phyloP scores from a whole-genome alignment of 92 coral and sea anemone species.

The Heteractis magnifica region DNA sequence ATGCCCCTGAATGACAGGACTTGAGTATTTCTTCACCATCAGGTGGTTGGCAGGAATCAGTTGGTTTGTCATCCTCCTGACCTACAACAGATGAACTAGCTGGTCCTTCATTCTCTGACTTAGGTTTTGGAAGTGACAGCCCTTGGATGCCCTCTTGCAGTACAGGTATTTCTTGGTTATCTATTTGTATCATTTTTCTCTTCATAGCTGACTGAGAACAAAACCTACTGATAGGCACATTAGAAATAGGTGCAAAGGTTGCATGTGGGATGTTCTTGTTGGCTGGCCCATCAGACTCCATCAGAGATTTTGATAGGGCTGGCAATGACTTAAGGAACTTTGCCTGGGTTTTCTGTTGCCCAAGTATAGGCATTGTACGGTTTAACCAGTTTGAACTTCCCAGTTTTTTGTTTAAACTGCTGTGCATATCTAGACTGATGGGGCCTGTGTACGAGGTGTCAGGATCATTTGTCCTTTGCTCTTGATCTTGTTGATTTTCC shows the following conservation, averaged over 20 bases:
- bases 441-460: neutral
- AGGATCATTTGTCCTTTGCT: neutral
- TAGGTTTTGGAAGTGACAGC: neutral
- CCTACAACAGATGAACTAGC: neutral
- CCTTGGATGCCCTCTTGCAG: neutral
- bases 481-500: neutral
- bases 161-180: neutral
- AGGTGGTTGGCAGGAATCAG: neutral
- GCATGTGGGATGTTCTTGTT: slow-evolving; percentile 16
- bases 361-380: slow-evolving; percentile 16
- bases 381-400: slow-evolving; percentile 11
- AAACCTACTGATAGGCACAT: slow-evolving; percentile 24
- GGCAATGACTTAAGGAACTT: slow-evolving; percentile 11
- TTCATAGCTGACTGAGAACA: slow-evolving; percentile 30
- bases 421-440: neutral
- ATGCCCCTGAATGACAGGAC: neutral
- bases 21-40: neutral
- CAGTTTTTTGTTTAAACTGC: neutral
- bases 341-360: neutral
- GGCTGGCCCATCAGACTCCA: slow-evolving; percentile 5
- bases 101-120: neutral
- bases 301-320: neutral
- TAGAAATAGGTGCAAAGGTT: slow-evolving; percentile 25
- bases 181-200: slow-evolving; percentile 16
- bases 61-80: neutral